Base-by-base conservation (phyloP, 2,888 invertebrate genomes). In the Chrysopilus asiliformis region DNA sequence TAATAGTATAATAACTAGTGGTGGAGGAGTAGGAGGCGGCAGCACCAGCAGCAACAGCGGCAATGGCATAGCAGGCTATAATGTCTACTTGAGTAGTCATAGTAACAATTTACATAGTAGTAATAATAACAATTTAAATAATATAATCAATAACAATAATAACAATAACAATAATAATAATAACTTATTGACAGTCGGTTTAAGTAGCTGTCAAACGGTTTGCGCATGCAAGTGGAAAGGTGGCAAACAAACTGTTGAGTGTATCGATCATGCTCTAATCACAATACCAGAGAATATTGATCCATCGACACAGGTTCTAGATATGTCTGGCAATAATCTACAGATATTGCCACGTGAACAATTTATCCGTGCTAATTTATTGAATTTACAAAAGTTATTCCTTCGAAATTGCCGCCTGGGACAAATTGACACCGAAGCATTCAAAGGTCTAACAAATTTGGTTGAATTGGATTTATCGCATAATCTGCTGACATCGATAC, bases 191-290 rank as follows among this genome's bases (percentile, higher is more conserved):
- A 39, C 31, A 24, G 19, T 19, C 37, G 42, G 34, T 33, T 32
- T 41, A 17, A 36, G 72, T 47, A 70, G 71, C 47, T 82, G 82
- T 52, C 84, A 84, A 40, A 70, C 71, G 28, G 76, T 77, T 49
- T 91, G 91, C 65, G 73, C 74, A 52, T 91, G 91, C 67, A 90
- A 89, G 65, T 91, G 91, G 91, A 89, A 89, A 65, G 79, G 82
- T 52, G 90, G 90, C 49, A 91, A 91, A 63, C 84, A 86, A 60
- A 86, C 89, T 34, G 90, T 89, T 42, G 87, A 89, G 66, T 91
- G 91, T 64, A 76, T 79, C 55, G 79, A 85, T 60, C 77, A 81
- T 41, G 76, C 76, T 41, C 71, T 91, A 46, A 84, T 83, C 53
- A 77, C 79, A 38, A 79, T 91, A 47, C 91, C 91, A 31, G 79